phyloP scores from a whole-genome alignment of 1,140 invertebrate species.

The Zaprionus ornatus region DNA sequence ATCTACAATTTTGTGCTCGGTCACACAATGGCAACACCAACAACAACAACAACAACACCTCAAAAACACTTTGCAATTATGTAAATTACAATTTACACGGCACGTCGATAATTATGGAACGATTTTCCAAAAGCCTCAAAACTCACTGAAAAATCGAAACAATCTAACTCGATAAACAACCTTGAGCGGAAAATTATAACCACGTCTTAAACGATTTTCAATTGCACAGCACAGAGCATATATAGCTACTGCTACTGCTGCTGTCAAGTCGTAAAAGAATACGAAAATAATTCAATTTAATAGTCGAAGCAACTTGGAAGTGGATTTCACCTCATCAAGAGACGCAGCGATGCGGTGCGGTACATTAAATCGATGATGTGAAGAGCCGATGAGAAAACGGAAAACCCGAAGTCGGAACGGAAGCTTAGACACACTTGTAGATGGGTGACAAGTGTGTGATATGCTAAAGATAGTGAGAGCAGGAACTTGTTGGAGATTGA shows the following conservation, averaged over 20 bases:
- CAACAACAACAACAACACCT: constrained; percentile 17
- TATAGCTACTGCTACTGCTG: constrained; percentile 15
- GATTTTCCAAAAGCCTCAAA: constrained; percentile 71
- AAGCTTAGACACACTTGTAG: not conserved
- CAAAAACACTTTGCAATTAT: constrained; percentile 66
- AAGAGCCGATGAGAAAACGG: constrained; percentile 53
- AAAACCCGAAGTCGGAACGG: not conserved
- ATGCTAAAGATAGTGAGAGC: no score
- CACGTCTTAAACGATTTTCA: constrained; percentile 68
- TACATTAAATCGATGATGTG: constrained; percentile 81
- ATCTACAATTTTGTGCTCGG: constrained; percentile 42
- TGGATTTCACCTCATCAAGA: constrained; percentile 79
- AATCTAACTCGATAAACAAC: constrained; percentile 65
- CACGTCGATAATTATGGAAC: constrained; percentile 73
- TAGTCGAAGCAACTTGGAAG: constrained; percentile 38
- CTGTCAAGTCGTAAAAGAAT: constrained; percentile 13
- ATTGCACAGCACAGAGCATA: constrained; percentile 28
- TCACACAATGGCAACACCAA: constrained; percentile 10
- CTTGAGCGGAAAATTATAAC: constrained; percentile 55
- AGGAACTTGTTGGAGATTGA: no score
- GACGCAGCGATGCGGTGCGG: constrained; percentile 70
- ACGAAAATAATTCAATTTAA: constrained; percentile 15
- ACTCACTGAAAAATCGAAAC: constrained; percentile 47
- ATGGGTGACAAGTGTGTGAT: no score
- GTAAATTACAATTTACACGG: constrained; percentile 79